phyloP scores from a whole-genome alignment of 1,140 invertebrate species.

The Formica exsecta region DNA sequence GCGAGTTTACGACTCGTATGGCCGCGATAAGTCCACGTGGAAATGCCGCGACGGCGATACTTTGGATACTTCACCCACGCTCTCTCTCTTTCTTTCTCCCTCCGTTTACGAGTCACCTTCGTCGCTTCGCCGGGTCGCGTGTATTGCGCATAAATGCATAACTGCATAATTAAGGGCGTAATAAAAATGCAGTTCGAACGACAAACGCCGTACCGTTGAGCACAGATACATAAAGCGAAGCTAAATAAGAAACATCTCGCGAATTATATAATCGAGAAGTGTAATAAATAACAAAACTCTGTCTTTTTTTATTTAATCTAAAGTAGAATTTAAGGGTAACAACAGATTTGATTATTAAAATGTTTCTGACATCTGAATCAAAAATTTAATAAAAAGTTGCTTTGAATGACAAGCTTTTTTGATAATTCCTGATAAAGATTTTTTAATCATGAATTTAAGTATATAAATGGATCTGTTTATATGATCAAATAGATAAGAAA shows the following conservation, averaged over 20 bases:
- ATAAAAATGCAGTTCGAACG: background rate
- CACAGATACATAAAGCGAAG: background rate
- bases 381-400: background rate
- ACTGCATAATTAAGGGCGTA: conserved; percentile 12
- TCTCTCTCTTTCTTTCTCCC: background rate
- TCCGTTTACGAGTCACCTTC: background rate
- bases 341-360: background rate
- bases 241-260: background rate
- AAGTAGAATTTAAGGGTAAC: background rate
- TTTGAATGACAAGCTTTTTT: background rate
- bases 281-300: conserved; percentile 12
- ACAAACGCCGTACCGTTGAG: background rate
- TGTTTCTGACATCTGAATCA: background rate
- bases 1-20: conserved; percentile 66
- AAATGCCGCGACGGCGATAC: conserved; percentile 59
- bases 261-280: background rate
- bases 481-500: conserved; percentile 28
- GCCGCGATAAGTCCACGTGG: conserved; percentile 62
- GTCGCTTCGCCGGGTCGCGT: conserved; percentile 3
- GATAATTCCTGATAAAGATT: background rate
- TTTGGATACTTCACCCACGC: conserved; percentile 62
- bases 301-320: background rate
- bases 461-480: background rate
- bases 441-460: background rate
- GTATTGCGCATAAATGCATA: conserved; percentile 9